phyloP scores from a whole-genome alignment of 1,140 invertebrate genomes.

The Cyphomyrmex costatus region DNA sequence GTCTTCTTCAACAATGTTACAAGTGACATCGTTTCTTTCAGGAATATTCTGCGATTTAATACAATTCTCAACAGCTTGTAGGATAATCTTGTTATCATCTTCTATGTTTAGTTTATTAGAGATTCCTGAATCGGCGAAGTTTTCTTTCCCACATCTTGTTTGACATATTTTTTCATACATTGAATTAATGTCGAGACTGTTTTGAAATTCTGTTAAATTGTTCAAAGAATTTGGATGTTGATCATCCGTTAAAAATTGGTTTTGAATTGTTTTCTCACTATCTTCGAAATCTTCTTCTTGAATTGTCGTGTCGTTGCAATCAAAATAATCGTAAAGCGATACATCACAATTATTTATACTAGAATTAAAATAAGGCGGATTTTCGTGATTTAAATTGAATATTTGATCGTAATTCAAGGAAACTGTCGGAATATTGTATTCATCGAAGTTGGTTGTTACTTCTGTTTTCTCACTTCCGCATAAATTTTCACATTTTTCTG shows the following conservation, averaged over 20 bases:
- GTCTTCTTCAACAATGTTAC: background rate
- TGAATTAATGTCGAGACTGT: background rate
- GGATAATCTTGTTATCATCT: background rate
- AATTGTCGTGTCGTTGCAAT: conserved; percentile 5
- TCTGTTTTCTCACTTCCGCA: background rate
- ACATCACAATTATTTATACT: conserved; percentile 45
- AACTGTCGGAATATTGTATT: background rate
- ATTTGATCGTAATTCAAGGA: conserved; percentile 37
- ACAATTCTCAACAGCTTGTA: background rate
- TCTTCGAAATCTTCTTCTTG: background rate
- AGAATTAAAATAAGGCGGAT: conserved; percentile 61
- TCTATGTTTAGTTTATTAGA: background rate
- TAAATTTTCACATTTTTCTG: background rate
- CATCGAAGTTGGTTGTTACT: background rate
- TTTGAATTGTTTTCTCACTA: background rate
- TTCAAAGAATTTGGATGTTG: background rate
- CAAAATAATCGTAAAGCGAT: conserved; percentile 27
- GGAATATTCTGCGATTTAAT: background rate
- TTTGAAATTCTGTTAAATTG: background rate
- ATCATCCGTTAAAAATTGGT: background rate
- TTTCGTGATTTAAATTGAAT: conserved; percentile 43
- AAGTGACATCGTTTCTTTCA: background rate
- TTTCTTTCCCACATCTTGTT: background rate
- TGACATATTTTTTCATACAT: background rate
- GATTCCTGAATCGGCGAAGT: conserved; percentile 1